A percentile compares a stretch with the other conserved stretches of the same genome.
phyloP scores from a whole-genome alignment of 2,113 vertebrate species.

The Rhizomys pruinosus region DNA sequence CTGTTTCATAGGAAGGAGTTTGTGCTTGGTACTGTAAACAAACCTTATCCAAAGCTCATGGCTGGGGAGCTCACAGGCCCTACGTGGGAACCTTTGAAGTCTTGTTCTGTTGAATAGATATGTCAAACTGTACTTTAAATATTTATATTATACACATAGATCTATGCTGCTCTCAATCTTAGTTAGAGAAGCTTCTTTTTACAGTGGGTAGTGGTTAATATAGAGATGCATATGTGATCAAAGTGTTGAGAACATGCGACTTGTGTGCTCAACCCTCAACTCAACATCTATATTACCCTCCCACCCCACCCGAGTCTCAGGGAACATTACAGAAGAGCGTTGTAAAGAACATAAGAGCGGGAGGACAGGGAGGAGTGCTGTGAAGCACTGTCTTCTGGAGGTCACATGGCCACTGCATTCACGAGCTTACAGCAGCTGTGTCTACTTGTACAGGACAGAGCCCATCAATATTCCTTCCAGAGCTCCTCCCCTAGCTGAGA shows the following conservation, averaged over 20 bases:
- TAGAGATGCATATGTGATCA: neutral
- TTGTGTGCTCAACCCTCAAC: neutral
- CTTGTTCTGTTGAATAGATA: neutral
- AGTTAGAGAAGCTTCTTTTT: neutral
- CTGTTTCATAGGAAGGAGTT: neutral
- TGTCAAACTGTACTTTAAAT: neutral
- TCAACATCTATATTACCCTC: neutral
- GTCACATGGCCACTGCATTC: neutral
- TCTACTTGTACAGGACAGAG: neutral
- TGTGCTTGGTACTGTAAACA: neutral
- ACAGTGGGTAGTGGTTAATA: neutral
- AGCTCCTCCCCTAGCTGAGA: neutral
- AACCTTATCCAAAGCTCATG: neutral
- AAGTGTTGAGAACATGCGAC: neutral
- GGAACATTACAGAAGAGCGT: neutral
- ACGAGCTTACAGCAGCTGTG: neutral
- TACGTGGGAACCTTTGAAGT: too few species aligned
- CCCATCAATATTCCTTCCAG: neutral
- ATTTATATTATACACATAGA: neutral
- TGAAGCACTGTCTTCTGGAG: neutral
- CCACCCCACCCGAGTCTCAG: neutral
- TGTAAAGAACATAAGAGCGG: neutral
- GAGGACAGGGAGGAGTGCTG: neutral
- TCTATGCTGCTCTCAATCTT: neutral
- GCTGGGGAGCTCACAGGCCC: too few species aligned